phyloP scores from a whole-genome alignment of 2,888 invertebrate genomes.

The Drosophila pseudotalamancana region DNA sequence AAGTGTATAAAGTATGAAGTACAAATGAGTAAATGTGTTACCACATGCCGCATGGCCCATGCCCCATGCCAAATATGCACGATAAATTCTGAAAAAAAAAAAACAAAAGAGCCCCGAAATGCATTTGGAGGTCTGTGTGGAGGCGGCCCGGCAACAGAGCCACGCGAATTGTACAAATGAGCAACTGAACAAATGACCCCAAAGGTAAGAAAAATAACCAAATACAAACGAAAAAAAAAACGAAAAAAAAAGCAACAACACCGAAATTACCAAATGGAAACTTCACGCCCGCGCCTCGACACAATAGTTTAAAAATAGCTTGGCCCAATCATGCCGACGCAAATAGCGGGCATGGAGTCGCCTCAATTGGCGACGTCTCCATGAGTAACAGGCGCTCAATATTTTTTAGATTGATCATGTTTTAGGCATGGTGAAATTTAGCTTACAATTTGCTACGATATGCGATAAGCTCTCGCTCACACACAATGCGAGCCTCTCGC shows the following conservation, averaged over 20 bases:
- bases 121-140: constrained; percentile 7
- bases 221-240: too few species aligned
- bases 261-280: constrained; percentile 42
- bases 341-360: constrained; percentile 25
- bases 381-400: constrained; percentile 70
- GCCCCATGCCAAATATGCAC: constrained; percentile 21
- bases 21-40: not conserved
- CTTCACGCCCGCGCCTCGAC: constrained; percentile 35
- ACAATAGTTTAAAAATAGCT: constrained; percentile 69
- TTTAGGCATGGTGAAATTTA: constrained; percentile 66
- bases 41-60: too few species aligned
- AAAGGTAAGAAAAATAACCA: constrained; percentile 2
- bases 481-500: not conserved
- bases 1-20: too few species aligned
- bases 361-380: constrained; percentile 31
- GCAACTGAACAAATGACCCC: constrained; percentile 5
- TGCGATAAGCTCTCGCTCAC: constrained; percentile 1
- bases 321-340: constrained; percentile 60
- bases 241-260: not conserved
- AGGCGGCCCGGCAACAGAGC: not conserved
- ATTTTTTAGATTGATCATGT: constrained; percentile 66
- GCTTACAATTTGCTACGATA: constrained; percentile 16
- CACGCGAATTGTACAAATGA: constrained; percentile 1
- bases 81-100: too few species aligned
- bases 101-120: constrained; percentile 9